Percentiles rank a stretch among this genome's conserved stretches.
Conservation (phyloP, 1,140 invertebrate genomes). For the Bombus consobrinus region DNA sequence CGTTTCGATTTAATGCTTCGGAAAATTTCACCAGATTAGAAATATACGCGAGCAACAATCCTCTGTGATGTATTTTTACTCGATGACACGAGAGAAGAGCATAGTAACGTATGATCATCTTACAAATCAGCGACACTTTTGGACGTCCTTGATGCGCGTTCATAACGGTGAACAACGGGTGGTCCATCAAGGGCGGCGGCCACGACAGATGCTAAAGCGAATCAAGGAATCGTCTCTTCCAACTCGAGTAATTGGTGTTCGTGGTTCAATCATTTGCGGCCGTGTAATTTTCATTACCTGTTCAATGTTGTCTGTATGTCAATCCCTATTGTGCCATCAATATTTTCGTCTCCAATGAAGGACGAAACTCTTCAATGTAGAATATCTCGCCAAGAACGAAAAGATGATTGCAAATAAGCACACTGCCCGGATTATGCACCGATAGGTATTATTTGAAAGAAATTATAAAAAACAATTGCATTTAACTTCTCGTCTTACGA, state of each 20-base stretch:
- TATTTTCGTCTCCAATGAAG: neutral
- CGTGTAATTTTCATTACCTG: conserved; percentile 32
- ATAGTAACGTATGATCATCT: conserved; percentile 16
- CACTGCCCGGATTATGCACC: too few species aligned
- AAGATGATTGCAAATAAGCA: too few species aligned
- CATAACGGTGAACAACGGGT: conserved; percentile 72
- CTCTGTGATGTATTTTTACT: too few species aligned
- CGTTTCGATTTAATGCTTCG: too few species aligned
- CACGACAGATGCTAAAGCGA: conserved; percentile 72
- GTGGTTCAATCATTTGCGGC: conserved; percentile 40
- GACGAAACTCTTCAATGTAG: neutral
- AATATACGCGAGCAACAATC: neutral
- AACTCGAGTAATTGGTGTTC: conserved; percentile 27
- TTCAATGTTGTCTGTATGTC: conserved; percentile 8
- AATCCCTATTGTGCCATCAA: neutral
- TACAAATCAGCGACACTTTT: conserved; percentile 33
- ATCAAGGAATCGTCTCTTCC: conserved; percentile 65
- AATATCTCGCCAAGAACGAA: too few species aligned
- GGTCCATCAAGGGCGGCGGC: conserved; percentile 71
- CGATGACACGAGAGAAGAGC: neutral
- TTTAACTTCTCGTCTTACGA: neutral
- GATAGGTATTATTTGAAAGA: too few species aligned
- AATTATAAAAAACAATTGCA: neutral
- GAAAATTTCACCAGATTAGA: neutral
- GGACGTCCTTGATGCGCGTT: conserved; percentile 66